Evolutionary conservation across 1,140 invertebrate genomes (phyloP).

Genomic region (Calephelis nemesis): DNA sequence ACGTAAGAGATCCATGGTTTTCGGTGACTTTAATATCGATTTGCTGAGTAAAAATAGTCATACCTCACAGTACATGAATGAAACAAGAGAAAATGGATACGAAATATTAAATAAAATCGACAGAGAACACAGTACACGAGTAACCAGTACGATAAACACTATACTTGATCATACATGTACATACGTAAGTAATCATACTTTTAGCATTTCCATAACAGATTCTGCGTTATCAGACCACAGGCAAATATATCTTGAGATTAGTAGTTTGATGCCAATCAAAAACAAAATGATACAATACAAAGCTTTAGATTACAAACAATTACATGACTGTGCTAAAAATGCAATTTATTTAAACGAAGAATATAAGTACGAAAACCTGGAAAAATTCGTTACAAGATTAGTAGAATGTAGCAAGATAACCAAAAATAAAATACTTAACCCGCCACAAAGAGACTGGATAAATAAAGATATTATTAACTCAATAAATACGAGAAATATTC

Average conservation of each 20-base stretch:
- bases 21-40: conserved; percentile 40
- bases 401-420: conserved; percentile 26
- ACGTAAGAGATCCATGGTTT: conserved; percentile 29
- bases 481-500: conserved; percentile 6
- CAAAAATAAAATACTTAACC: conserved; percentile 36
- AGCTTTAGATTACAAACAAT: conserved; percentile 28
- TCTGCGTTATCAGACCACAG: conserved; percentile 33
- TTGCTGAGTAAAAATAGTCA: conserved; percentile 24
- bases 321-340: conserved; percentile 10
- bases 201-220: conserved; percentile 31
- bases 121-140: conserved; percentile 25
- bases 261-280: conserved; percentile 17
- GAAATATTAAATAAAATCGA: conserved; percentile 32
- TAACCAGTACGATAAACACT: conserved; percentile 30
- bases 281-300: conserved; percentile 32
- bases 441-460: conserved; percentile 39
- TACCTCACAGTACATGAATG: conserved; percentile 19
- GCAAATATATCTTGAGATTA: no score
- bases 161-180: conserved; percentile 38
- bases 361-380: conserved; percentile 21
- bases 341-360: conserved; percentile 15
- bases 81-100: conserved; percentile 33
- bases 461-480: conserved; percentile 35
- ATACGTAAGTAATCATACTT: conserved; percentile 31
- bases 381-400: conserved; percentile 22